Base-by-base conservation (phyloP, 2,888 invertebrate genomes). In the Drosophila mercatorum region DNA sequence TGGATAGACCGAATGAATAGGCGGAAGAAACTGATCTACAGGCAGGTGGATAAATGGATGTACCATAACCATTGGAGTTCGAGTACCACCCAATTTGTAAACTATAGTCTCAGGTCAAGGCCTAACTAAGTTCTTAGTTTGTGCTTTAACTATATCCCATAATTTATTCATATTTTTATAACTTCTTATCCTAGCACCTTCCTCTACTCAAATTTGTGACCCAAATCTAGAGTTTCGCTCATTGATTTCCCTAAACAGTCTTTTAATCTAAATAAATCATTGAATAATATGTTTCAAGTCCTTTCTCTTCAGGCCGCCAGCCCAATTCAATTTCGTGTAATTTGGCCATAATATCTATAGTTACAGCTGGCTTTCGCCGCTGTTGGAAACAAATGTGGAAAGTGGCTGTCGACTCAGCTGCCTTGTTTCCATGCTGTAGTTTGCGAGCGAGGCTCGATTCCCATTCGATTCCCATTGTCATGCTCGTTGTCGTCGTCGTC, bases 321-420 rank as follows among this genome's bases (percentile, higher is more conserved):
- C 43, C 10, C 34, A 44, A 22, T 34, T 22, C 36, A 44, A 57
- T 44, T 57, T 57, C 44, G 4, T 36, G 59, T 67, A 55, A 46
- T 65, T 79, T 73, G 47, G 56, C 26, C 14, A 65, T 66, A 53
- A 40, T 53, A 40, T 40, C 38, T 53, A 38, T 5, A 40, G 53
- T 12, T 40, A 14, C 40, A 53, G 53, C n/a, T 53, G 67, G 58
- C 36, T 22, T 7, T 52, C 0, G 55, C 8, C 65, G 53, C 65
- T 60, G 76, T 2, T 76, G 58, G 65, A 63, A 69, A 65, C 41
- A 58, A 72, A 69, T 51, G 46, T 64, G 41, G 64, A 70, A 73
- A 81, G 67, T 71, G 65, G 60, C 56, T 57, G 55, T 59, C 53
- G 46, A 38, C 56, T 64, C 47, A 53, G 52, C 41, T 44, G 52